Conservation (phyloP, 2,113 vertebrate genomes). For the Thamnaconus septentrionalis region DNA sequence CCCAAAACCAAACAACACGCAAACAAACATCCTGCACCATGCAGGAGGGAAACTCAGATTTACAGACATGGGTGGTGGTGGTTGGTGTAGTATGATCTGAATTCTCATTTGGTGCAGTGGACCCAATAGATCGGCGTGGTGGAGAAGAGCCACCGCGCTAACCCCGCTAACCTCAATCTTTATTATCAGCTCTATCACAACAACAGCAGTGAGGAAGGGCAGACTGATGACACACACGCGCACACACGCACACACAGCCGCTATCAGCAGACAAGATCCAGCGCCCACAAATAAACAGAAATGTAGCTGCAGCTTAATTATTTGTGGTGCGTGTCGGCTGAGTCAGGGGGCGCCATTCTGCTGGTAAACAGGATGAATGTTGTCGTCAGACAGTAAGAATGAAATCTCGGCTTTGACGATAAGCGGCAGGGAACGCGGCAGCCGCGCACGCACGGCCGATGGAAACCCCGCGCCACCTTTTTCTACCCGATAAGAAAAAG, state of each 20-base stretch:
- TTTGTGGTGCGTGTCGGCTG: conserved; percentile 12
- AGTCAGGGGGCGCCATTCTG: neutral
- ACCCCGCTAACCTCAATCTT: conserved; percentile 48
- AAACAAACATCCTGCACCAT: neutral
- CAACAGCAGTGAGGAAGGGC: conserved; percentile 15
- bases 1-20: conserved; percentile 34
- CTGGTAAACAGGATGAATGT: conserved; percentile 24
- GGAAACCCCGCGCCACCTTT: too few relatives aligned
- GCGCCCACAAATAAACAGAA: neutral
- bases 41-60: too few relatives aligned
- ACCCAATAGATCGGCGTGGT: conserved; percentile 7
- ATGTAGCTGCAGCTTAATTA: conserved; percentile 1
- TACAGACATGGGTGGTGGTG: neutral
- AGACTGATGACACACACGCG: conserved; percentile 23
- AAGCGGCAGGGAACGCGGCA: too few relatives aligned
- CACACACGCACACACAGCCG: neutral
- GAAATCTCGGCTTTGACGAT: conserved; percentile 8
- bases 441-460: too few relatives aligned
- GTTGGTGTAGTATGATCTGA: neutral
- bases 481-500: too few relatives aligned
- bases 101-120: conserved; percentile 24
- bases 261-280: too few relatives aligned
- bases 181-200: conserved; percentile 53
- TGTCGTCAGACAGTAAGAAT: conserved; percentile 16
- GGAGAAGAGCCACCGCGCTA: neutral